A percentile compares a stretch with the other conserved stretches of the same genome.
These are phyloP conservation scores for Sebastiscus tertius DNA, from an alignment of 2,797 vertebrate species.

Conservation along the genomic window DNA sequence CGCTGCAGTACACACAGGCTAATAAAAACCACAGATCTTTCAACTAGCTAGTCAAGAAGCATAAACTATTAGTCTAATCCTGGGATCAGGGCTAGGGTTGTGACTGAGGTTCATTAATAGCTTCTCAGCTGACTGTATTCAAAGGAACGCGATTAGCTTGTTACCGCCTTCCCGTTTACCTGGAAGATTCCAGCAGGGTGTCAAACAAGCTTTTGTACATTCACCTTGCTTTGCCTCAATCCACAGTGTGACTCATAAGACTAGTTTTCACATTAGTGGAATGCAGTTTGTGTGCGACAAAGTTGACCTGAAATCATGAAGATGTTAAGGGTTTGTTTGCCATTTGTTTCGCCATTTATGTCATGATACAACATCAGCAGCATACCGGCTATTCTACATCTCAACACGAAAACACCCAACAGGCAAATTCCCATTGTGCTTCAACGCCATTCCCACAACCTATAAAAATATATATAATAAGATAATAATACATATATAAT, in stretches of 20 bases:
- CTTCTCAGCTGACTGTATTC: constrained; percentile 57
- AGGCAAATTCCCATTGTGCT: not conserved
- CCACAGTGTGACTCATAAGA: constrained; percentile 16
- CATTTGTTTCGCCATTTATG: not conserved
- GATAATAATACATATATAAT: too few species aligned
- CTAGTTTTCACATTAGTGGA: not conserved
- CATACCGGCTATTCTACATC: not conserved
- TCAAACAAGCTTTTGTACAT: constrained; percentile 36
- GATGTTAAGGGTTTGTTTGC: not conserved
- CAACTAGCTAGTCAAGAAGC: constrained; percentile 46
- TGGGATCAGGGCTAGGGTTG: constrained; percentile 60
- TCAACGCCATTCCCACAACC: not conserved
- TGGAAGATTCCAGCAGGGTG: constrained; percentile 32
- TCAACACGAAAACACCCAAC: not conserved
- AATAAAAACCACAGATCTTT: constrained; percentile 39
- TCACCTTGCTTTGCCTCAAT: constrained; percentile 23
- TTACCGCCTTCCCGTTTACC: constrained; percentile 44
- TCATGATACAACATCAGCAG: not conserved
- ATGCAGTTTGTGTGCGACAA: not conserved
- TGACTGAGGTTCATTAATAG: constrained; percentile 67
- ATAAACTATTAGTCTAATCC: constrained; percentile 72
- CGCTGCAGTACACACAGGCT: not conserved
- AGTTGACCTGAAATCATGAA: not conserved
- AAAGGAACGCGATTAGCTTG: constrained; percentile 63
- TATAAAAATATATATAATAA: not conserved